phyloP scores from a whole-genome alignment of 2,113 vertebrate species.

The Sinocyclocheilus maitianheensis region DNA sequence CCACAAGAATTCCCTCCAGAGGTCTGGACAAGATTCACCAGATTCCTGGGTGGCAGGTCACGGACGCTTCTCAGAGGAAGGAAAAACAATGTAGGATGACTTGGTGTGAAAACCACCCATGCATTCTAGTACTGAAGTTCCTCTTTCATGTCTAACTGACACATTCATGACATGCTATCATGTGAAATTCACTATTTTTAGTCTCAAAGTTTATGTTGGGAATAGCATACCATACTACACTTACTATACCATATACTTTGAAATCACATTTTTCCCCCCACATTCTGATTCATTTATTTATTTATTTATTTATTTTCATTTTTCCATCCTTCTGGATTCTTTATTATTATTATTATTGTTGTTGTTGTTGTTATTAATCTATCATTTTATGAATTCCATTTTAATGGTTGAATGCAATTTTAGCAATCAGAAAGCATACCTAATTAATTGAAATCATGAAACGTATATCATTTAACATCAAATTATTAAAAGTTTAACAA shows the following conservation, averaged over 20 bases:
- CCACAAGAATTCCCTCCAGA: background rate
- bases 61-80: background rate
- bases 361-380: too few relatives aligned
- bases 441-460: too few relatives aligned
- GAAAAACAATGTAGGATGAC: background rate
- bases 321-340: too few relatives aligned
- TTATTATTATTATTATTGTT: too few relatives aligned
- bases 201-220: background rate
- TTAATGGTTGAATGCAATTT: too few relatives aligned
- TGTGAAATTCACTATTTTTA: constrained; percentile 4
- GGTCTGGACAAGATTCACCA: background rate
- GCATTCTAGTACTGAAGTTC: background rate
- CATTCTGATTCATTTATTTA: too few relatives aligned
- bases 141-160: background rate
- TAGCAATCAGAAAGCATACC: too few relatives aligned
- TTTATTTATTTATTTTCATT: too few relatives aligned
- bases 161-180: background rate
- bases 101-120: background rate
- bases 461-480: too few relatives aligned
- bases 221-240: background rate
- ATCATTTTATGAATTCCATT: too few relatives aligned
- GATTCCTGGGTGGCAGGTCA: constrained; percentile 1
- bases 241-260: background rate
- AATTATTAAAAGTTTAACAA: too few relatives aligned
- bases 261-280: too few relatives aligned